A percentile compares a stretch with the other conserved stretches of the same genome.
These are phyloP conservation scores for Sarcoramphus papa DNA, from an alignment of 2,797 vertebrate genomes.

Conservation along the genomic window DNA sequence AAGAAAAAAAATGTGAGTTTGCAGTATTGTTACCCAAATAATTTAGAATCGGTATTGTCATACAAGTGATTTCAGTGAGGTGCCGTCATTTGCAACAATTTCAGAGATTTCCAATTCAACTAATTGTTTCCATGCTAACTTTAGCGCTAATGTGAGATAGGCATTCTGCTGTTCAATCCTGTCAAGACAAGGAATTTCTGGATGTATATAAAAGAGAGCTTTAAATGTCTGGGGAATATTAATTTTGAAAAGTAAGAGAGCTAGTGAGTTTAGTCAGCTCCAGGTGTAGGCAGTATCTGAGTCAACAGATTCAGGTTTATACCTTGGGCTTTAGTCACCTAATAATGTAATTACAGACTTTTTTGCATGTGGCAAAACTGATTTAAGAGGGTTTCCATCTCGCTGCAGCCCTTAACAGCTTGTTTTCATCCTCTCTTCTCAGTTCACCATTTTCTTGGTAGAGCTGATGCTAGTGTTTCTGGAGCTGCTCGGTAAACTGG, in stretches of 20 bases:
- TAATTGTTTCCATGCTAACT: not conserved
- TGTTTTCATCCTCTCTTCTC: not conserved
- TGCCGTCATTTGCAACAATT: not conserved
- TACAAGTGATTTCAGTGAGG: not conserved
- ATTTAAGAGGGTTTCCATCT: not conserved
- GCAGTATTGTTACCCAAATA: not conserved
- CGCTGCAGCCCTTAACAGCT: not conserved
- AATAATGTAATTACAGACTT: not conserved
- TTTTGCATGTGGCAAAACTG: not conserved
- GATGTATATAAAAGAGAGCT: not conserved
- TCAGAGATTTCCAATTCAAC: not conserved
- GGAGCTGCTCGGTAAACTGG: not conserved
- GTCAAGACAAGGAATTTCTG: not conserved
- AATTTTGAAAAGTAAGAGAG: not conserved
- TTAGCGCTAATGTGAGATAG: not conserved
- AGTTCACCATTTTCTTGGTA: not conserved
- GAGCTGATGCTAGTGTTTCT: not conserved
- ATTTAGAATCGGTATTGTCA: not conserved
- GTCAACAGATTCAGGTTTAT: not conserved
- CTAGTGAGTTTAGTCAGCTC: not conserved
- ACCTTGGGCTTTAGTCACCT: not conserved
- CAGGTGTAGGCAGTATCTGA: not conserved
- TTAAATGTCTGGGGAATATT: not conserved
- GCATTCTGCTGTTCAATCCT: not conserved
- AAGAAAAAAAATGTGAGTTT: not conserved